phyloP scores from a whole-genome alignment of 2,888 invertebrate species.

The Buathra laborator region DNA sequence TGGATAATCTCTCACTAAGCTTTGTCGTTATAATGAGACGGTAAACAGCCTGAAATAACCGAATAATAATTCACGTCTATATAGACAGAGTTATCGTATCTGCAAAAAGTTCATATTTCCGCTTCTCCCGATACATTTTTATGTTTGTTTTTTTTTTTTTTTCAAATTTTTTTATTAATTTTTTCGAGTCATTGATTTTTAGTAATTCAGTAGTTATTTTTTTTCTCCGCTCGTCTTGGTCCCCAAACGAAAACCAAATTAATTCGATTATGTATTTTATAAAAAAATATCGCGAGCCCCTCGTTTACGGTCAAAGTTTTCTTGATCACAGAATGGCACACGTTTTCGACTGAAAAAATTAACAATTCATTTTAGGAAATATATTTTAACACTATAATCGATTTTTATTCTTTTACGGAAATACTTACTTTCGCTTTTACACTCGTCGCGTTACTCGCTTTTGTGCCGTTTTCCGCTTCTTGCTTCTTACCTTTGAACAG shows the following conservation, averaged over 20 bases:
- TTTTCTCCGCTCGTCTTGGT: constrained; percentile 71
- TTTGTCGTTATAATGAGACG: constrained; percentile 68
- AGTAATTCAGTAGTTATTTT: constrained; percentile 29
- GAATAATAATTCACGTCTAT: constrained; percentile 70
- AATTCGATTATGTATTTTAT: constrained; percentile 67
- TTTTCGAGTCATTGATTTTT: constrained; percentile 12
- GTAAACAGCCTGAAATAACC: constrained; percentile 73
- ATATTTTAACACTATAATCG: neutral
- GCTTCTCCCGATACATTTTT: constrained; percentile 42
- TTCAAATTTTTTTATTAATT: constrained; percentile 22
- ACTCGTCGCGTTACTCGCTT: constrained; percentile 66
- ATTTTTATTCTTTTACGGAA: neutral
- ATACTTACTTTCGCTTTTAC: constrained; percentile 77
- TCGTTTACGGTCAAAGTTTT: constrained; percentile 58
- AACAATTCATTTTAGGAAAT: constrained; percentile 5
- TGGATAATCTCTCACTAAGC: constrained; percentile 60
- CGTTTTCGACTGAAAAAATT: constrained; percentile 78
- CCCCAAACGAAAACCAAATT: constrained; percentile 71
- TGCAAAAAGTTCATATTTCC: constrained; percentile 51
- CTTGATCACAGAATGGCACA: constrained; percentile 77
- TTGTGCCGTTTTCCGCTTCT: constrained; percentile 76
- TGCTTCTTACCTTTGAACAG: constrained; percentile 77
- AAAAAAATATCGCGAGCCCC: constrained; percentile 71
- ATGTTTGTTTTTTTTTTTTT: constrained; percentile 6
- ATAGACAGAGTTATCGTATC: constrained; percentile 46